Evolutionary conservation across 2,113 vertebrate genomes (phyloP), one percentile per base, ranked within the genome.

Genomic region (Larimichthys polyactis): DNA sequence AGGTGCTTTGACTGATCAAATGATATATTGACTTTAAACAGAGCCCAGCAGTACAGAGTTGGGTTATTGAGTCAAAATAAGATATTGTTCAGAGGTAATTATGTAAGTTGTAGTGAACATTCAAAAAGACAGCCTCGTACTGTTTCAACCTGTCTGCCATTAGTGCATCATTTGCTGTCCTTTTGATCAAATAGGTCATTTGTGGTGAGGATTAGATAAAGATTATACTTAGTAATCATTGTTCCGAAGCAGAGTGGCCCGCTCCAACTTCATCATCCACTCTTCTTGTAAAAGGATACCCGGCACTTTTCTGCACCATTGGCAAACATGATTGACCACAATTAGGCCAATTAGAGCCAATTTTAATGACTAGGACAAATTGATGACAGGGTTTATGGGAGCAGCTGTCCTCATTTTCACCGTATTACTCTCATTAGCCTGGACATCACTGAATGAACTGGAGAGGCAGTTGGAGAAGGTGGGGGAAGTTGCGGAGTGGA

Each of bases 311-410:
- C 91, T 73, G 89, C 90, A 75, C 89, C 84, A 80, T 77, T 91
- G 90, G 85, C 69, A 85, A 87, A 58, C 84, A 85, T 90, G 89
- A 94, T 86, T 91, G 92, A 88, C 88, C 83, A 65, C 90, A 92
- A 92, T 92, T 91, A 91, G 85, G 82, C 83, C 90, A 91, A 93
- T 93, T 91, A 87, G 81, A 88, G 89, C 54, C 85, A 72, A 74
- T 90, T 91, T 89, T 90, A 92, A 94, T 90, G 81, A 90, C 82
- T 71, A 52, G 71, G 88, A 93, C 92, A 94, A 92, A 93, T 92
- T 92, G 92, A 93, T 82, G 89, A 93, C 85, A 82, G 84, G 64
- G 82, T 89, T 91, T 87, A 90, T 87, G 77, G 65, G 70, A 78
- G 49, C 86, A 88, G 89, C 87, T 87, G 88, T 89, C 89, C 81